Conservation (phyloP, 92 coral and sea anemone species). For the Epizoanthus rinbou region DNA sequence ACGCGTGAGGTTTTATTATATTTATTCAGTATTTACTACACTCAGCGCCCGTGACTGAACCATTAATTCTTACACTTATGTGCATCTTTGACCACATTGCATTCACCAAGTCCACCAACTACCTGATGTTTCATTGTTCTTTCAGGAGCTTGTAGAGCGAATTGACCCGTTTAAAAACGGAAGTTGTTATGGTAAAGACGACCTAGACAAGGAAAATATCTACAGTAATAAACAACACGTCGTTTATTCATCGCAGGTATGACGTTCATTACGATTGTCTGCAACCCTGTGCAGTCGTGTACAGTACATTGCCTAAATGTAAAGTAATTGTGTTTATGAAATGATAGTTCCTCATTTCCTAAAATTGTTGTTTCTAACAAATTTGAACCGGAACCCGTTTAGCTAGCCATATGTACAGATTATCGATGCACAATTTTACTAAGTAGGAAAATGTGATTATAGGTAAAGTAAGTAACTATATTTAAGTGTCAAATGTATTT, state of each 20-base stretch:
- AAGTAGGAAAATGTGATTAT: too few species aligned
- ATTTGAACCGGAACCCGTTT: too few species aligned
- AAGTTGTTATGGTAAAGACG: constrained; percentile 24
- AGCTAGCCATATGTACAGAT: too few species aligned
- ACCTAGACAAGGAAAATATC: constrained; percentile 10
- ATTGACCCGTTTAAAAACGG: constrained; percentile 50
- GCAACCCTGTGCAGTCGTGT: not conserved
- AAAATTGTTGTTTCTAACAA: not conserved
- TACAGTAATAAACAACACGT: constrained; percentile 28
- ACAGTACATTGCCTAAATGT: not conserved
- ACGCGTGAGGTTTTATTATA: too few species aligned
- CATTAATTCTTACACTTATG: not conserved
- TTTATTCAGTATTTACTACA: too few species aligned
- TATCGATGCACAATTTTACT: too few species aligned
- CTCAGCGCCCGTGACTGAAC: too few species aligned
- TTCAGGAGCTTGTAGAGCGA: constrained; percentile 43
- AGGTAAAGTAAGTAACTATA: too few species aligned
- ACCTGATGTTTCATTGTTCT: too few species aligned
- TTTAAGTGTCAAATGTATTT: too few species aligned
- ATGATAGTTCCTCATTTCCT: not conserved
- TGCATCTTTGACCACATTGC: too few species aligned
- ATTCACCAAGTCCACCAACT: too few species aligned
- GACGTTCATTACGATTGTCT: not conserved
- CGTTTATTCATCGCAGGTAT: constrained; percentile 6
- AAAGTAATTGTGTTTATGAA: not conserved